phyloP scores from a whole-genome alignment of 2,113 vertebrate species.

The Morone chrysops region DNA sequence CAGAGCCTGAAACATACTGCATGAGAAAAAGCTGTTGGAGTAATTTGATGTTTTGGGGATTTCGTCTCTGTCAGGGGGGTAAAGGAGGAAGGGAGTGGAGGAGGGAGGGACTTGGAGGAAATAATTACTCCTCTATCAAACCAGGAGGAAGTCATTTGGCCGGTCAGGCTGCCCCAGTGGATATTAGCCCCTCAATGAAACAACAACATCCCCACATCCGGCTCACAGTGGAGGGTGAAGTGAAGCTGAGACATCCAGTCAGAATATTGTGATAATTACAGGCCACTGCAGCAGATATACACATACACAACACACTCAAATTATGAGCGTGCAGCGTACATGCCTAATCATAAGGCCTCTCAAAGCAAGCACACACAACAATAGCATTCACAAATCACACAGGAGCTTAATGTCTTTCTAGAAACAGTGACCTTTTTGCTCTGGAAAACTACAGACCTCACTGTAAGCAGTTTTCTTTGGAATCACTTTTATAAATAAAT shows the following conservation, averaged over 20 bases:
- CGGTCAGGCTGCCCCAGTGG: slow-evolving; percentile 68
- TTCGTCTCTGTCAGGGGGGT: slow-evolving; percentile 27
- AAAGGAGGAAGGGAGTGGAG: slow-evolving; percentile 55
- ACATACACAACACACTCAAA: background rate
- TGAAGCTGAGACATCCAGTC: slow-evolving; percentile 45
- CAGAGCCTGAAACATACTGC: background rate
- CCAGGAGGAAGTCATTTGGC: slow-evolving; percentile 73
- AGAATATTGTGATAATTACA: slow-evolving; percentile 57
- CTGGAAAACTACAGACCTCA: slow-evolving; percentile 6
- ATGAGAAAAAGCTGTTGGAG: slow-evolving; percentile 1
- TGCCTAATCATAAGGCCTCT: slow-evolving; percentile 9
- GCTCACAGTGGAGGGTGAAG: slow-evolving; percentile 50
- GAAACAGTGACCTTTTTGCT: background rate
- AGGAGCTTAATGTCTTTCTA: slow-evolving; percentile 5
- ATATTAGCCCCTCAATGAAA: slow-evolving; percentile 66
- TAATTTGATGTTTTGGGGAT: slow-evolving; percentile 53
- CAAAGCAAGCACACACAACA: background rate
- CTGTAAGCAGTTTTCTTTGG: background rate
- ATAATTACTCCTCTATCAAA: slow-evolving; percentile 77
- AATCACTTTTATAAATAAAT: background rate
- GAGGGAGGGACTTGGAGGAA: slow-evolving; percentile 63
- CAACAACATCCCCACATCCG: slow-evolving; percentile 68
- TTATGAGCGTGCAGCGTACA: slow-evolving; percentile 6
- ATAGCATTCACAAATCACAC: background rate
- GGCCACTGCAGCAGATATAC: slow-evolving; percentile 12